Evolutionary conservation across 2,113 vertebrate species (phyloP).

Genomic region (Elephas maximus): DNA sequence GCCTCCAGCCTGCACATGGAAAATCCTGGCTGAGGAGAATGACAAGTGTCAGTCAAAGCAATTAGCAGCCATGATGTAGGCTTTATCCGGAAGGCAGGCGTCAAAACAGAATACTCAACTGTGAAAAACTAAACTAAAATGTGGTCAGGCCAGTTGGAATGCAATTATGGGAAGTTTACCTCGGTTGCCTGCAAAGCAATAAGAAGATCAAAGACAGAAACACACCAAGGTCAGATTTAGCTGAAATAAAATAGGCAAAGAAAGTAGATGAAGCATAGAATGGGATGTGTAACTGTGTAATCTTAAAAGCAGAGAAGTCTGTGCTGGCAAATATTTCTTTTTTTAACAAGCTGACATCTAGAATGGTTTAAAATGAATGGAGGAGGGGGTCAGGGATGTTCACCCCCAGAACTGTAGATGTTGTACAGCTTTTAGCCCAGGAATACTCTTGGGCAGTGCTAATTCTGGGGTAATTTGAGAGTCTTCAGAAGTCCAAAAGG

Average conservation of each 20-base stretch:
- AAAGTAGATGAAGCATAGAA: background rate
- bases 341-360: background rate
- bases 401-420: background rate
- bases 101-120: background rate
- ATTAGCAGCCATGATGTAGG: background rate
- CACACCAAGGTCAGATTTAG: background rate
- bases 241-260: background rate
- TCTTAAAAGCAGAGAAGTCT: background rate
- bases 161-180: background rate
- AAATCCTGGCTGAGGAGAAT: background rate
- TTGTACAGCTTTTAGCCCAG: background rate
- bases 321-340: too few species aligned
- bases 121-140: background rate
- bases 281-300: too few species aligned
- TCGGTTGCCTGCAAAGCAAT: background rate
- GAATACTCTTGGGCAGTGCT: background rate
- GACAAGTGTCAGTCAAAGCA: background rate
- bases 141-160: background rate
- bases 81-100: background rate
- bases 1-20: background rate
- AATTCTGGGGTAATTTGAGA: background rate
- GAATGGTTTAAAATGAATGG: background rate
- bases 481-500: background rate
- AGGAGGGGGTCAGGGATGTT: background rate
- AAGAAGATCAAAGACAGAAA: constrained; percentile 11